Evolutionary conservation across 1,140 invertebrate genomes (phyloP), one percentile per base, ranked within the genome.

Genomic region (Hyphantria cunea): DNA sequence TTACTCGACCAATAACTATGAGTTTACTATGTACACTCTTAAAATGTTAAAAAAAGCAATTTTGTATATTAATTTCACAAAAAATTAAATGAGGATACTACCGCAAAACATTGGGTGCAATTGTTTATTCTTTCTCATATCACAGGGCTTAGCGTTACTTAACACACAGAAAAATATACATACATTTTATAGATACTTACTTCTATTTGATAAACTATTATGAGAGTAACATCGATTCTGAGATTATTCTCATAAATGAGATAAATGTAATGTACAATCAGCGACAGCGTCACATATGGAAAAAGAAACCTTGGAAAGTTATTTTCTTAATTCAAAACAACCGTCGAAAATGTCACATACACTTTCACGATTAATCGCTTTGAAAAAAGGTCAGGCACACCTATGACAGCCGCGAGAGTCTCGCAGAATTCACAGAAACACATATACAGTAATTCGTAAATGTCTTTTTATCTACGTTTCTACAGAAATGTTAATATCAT

Each of bases 111-210:
- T 71, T 65, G 72, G 70, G 72, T 75, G 72, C 68, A 73, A 72
- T 65, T 49, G 37, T 55, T 48, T 45, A 17, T 58, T 71, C 64
- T 54, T 44, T 44, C 9, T 44, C 12, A 65, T 76, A 78, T 75
- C 76, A 78, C 76, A 78, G 72, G 70, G 52, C 72, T 70, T 75
- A 76, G 68, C 42, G 59, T 63, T 60, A 68, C 48, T 48, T 64
- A 65, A 74, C 66, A 71, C 68, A 66, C 71, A 69, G 63, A 71
- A 73, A 70, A 70, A 65, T 66, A 68, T 64, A 65, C 60, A 59
- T 60, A 60, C 56, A 58, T 50, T 60, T 44, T 51, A 60, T 60
- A 25, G 48, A 60, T 51, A 60, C 56, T 60, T 60, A 60, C 0
- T 42, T 49, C 48, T 60, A 50, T 33, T 60, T 45, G 17, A 60